Evolutionary conservation across 2,797 vertebrate genomes (phyloP), one percentile per base, ranked within the genome.

Genomic region (Sebastes oblongus): DNA sequence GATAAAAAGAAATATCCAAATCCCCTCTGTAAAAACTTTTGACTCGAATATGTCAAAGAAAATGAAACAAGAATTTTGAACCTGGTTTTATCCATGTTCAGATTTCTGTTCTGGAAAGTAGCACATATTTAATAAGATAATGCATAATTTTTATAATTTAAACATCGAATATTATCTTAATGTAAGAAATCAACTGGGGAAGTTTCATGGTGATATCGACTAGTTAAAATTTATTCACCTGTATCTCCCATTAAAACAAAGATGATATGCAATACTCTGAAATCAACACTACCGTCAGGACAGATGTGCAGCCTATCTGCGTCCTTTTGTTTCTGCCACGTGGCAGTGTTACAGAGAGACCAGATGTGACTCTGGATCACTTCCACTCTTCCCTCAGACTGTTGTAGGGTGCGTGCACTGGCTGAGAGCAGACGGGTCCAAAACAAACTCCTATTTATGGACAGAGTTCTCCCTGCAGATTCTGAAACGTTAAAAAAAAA

Each of bases 331-430:
- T 73, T 82, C 66, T 95, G 96, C 96, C 95, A 97, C 95, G 95
- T 97, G 94, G 95, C 94, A 86, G 73, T 58, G 80, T 76, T 62
- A 88, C 88, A 89, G 62, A 93, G 86, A 90, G 89, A 91, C 94
- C 95, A 96, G 95, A 95, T 96, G 95, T 66, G 78, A 91, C 79
- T 80, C 79, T 84, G 95, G 93, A 95, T 78, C 42, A 34, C 36
- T 80, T 93, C 94, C 93, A 95, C 88, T 86, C 80, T 50, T 72
- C 77, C 69, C 77, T 80, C 77, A 75, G 78, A 54, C 5, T 54
- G 61, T 27, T 66, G 58, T 1, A 25, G 78, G 58, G 75, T 30
- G 79, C 82, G 81, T 69, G 72, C 9, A n/a, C 42, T 75, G 75
- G 25, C 83, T 27, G 73, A 55, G 20, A 72, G 78, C 36, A 71